phyloP scores from a whole-genome alignment of 2,113 vertebrate species.

The Scopus umbretta region DNA sequence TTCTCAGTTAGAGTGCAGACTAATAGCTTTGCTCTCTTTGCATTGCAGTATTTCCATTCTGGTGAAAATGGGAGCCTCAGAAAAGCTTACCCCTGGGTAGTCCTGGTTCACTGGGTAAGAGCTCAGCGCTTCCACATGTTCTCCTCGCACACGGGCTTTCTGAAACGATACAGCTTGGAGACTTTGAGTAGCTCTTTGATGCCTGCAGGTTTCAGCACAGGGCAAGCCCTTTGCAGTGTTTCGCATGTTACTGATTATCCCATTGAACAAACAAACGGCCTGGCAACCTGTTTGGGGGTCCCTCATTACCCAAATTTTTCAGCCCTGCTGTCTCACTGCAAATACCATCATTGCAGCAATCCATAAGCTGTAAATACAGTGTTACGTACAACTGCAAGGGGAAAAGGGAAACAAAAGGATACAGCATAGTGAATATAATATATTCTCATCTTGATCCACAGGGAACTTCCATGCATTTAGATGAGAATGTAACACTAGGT shows the following conservation, averaged over 20 bases:
- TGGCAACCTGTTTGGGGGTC: neutral
- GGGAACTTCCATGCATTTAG: slow-evolving; percentile 29
- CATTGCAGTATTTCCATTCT: neutral
- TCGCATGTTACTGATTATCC: neutral
- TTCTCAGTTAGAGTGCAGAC: slow-evolving; percentile 76
- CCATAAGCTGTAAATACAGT: neutral
- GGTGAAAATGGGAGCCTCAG: neutral
- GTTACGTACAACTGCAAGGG: neutral
- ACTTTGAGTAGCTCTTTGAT: neutral
- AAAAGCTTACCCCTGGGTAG: neutral
- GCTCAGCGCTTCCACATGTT: neutral
- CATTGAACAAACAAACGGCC: neutral
- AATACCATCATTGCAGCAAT: neutral
- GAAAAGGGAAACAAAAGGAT: slow-evolving; percentile 31
- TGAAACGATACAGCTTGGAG: accelerated
- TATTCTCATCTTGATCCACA: slow-evolving; percentile 14
- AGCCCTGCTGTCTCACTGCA: neutral
- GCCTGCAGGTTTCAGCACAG: neutral
- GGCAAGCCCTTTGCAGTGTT: neutral
- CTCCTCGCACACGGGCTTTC: neutral
- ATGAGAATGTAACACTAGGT: neutral
- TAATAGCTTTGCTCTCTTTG: slow-evolving; percentile 40
- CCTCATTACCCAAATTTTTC: neutral
- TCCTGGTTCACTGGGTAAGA: neutral
- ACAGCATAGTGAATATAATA: neutral